phyloP scores from a whole-genome alignment of 2,888 invertebrate species.

The Hydriomena furcata region DNA sequence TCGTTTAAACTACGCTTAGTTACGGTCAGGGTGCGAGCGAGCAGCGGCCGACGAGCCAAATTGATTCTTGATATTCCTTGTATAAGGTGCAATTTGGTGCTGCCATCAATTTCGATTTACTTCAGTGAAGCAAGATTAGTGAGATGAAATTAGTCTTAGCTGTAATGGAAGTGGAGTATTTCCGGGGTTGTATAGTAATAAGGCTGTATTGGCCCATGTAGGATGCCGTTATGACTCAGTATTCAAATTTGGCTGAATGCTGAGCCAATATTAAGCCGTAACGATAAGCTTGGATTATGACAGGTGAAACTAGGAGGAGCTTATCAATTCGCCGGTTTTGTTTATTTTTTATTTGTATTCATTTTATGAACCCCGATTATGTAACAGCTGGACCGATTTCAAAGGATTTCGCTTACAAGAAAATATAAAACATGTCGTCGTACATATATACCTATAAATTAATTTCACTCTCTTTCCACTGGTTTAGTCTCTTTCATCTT shows the following conservation, averaged over 20 bases:
- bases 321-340: no score
- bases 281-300: no score
- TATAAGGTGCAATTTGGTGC: constrained; percentile 20
- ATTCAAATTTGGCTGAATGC: no score
- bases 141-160: constrained; percentile 29
- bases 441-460: no score
- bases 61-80: constrained; percentile 11
- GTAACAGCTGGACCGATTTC: no score
- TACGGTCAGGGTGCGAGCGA: constrained; percentile 26
- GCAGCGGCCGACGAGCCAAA: constrained; percentile 16
- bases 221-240: background rate
- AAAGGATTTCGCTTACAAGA: no score
- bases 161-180: constrained; percentile 21
- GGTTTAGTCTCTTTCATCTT: background rate
- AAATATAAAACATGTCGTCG: no score
- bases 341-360: no score
- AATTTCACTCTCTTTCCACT: background rate
- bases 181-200: constrained; percentile 15
- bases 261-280: no score
- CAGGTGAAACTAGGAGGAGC: no score
- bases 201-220: constrained; percentile 6
- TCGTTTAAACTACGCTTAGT: constrained; percentile 34
- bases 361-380: no score
- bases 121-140: constrained; percentile 27
- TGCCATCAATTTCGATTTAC: constrained; percentile 25